Base-by-base conservation (phyloP, 2,797 vertebrate species). In the Pangasius mekongensis region DNA sequence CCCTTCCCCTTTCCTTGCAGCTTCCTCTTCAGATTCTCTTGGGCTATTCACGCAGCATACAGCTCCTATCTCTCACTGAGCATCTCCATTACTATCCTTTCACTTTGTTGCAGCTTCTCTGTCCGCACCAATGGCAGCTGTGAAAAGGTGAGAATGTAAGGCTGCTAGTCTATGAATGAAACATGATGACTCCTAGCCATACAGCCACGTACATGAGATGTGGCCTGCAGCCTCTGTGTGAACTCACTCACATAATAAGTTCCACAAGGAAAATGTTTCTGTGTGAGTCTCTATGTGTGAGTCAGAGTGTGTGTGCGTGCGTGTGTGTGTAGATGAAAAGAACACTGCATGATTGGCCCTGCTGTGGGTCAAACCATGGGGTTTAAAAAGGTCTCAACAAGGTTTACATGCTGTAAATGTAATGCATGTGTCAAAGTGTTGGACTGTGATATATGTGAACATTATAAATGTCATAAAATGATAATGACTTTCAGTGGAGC, bases 381-480 rank as follows among this genome's bases (percentile, higher is more conserved):
- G 33, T 47, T 85, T 13, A 60, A 85, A 87, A 60, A 71, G 43
- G 54, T 76, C 27, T 82, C 54, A 62, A n/a, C 60, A 27, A n/a
- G 24, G 64, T 87, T 89, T 80, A 87, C 86, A 89, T 64, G 54
- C 27, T 90, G 66, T 90, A 94, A 93, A 83, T 58, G 64, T 74
- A 87, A 94, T 94, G 91, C 30, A 93, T 88, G 92, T 94, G 94
- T 94, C 93, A 94, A 78, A 91, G 90, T 91, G 91, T 80, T 82
- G 91, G 89, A 81, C 22, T 90, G 92, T 94, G 93, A 96, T 95
- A 93, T 94, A 95, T 92, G 64, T 92, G 60, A 84, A 91, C 91
- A 94, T 95, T 95, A 95, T 92, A 93, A 94, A 95, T 94, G 92
- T 94, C 94, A 95, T 94, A 94, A 93, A 93, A 93, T 94, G 88